Conservation (phyloP, 1,140 invertebrate genomes). For the Eciton burchellii region DNA sequence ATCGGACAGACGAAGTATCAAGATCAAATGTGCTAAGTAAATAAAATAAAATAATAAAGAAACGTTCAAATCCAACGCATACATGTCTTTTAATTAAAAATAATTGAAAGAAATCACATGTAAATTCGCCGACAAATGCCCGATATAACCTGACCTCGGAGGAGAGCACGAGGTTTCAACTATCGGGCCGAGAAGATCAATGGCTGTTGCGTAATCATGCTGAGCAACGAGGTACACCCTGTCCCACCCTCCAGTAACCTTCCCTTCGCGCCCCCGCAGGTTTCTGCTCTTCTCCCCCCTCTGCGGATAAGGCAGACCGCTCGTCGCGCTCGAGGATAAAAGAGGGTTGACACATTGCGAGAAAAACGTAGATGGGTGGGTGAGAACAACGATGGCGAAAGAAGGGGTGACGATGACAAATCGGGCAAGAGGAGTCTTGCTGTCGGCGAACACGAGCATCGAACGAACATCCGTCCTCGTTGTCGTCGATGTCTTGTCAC, state of each 20-base stretch:
- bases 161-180: slow-evolving; percentile 62
- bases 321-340: slow-evolving; percentile 58
- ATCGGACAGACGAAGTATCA: background rate
- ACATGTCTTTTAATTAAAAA: no score
- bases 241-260: slow-evolving; percentile 13
- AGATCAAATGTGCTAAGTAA: slow-evolving; percentile 1
- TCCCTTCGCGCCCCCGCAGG: slow-evolving; percentile 24
- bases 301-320: slow-evolving; percentile 72
- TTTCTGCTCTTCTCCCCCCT: slow-evolving; percentile 65
- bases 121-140: background rate
- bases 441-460: background rate
- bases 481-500: no score
- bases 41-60: background rate
- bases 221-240: slow-evolving; percentile 62
- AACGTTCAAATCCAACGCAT: background rate
- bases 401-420: slow-evolving; percentile 43
- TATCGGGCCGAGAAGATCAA: slow-evolving; percentile 70
- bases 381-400: background rate
- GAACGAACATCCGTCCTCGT: background rate
- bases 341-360: slow-evolving; percentile 52
- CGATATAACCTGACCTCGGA: slow-evolving; percentile 11
- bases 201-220: slow-evolving; percentile 71
- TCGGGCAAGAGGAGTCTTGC: slow-evolving; percentile 29
- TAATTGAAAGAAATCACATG: background rate
- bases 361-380: slow-evolving; percentile 50